phyloP scores from a whole-genome alignment of 2,113 vertebrate species.

The Oreochromis tanganicae region DNA sequence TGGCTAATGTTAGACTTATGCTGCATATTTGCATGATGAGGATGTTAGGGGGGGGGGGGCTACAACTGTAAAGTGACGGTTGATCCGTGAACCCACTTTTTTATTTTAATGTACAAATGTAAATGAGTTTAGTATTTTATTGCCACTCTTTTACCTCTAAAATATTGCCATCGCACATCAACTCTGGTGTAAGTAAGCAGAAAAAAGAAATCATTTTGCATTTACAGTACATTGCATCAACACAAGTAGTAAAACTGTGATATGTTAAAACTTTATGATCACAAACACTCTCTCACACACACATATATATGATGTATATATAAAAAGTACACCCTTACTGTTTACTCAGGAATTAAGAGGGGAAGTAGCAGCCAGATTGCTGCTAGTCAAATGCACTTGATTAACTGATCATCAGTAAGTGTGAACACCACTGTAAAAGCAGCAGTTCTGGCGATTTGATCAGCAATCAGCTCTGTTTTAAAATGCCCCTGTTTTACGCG shows the following conservation, averaged over 20 bases:
- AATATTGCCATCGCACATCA: neutral
- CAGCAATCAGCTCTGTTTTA: neutral
- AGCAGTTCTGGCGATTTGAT: neutral
- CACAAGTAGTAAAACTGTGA: neutral
- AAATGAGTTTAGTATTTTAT: conserved; percentile 34
- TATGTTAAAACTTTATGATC: neutral
- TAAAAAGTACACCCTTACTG: neutral
- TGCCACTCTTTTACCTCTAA: conserved; percentile 10
- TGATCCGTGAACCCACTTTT: conserved; percentile 43
- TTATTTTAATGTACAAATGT: conserved; percentile 43
- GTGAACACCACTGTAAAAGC: neutral
- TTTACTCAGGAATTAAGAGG: neutral
- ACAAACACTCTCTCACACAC: neutral
- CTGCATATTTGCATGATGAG: neutral
- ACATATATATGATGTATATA: neutral
- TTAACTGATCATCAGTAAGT: neutral
- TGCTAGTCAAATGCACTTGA: neutral
- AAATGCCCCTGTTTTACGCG: neutral
- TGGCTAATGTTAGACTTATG: conserved; percentile 2
- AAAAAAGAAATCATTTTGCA: neutral
- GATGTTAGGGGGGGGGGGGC: neutral
- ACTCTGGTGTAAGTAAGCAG: neutral
- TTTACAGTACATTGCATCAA: neutral
- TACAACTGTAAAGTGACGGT: conserved; percentile 23
- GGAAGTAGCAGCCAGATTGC: neutral